Conservation (phyloP, 2,888 invertebrate species). For the Nemotelus nigrinus region DNA sequence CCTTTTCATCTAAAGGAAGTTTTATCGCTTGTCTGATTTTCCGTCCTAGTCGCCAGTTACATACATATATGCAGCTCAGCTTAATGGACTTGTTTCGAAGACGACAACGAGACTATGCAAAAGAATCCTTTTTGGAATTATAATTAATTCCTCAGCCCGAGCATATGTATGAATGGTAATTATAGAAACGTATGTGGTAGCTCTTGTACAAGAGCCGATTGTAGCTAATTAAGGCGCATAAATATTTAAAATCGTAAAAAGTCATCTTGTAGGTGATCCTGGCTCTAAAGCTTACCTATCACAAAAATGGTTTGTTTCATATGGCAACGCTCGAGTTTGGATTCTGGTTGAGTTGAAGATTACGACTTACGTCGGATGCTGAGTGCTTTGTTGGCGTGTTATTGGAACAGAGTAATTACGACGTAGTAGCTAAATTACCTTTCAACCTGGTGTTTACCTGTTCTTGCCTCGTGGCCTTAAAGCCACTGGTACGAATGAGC, state of each 20-base stretch:
- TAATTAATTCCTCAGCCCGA: conserved; percentile 37
- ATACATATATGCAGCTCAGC: not conserved
- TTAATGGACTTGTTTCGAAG: not conserved
- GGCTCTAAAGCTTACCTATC: not conserved
- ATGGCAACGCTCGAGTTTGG: not conserved
- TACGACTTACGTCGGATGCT: conserved; percentile 27
- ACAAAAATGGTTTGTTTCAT: not conserved
- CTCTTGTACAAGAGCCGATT: conserved; percentile 44
- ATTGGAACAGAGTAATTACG: conserved; percentile 18
- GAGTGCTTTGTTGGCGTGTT: not conserved
- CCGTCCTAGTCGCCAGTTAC: no score
- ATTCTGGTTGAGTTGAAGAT: not conserved
- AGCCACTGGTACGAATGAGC: not conserved
- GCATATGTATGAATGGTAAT: conserved; percentile 21
- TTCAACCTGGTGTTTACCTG: conserved; percentile 11
- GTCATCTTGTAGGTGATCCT: conserved; percentile 18
- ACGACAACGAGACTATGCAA: not conserved
- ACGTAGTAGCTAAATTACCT: conserved; percentile 18
- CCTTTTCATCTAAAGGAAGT: conserved; percentile 41
- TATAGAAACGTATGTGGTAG: conserved; percentile 13
- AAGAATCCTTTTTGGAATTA: conserved; percentile 14
- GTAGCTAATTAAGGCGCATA: conserved; percentile 49
- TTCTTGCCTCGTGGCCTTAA: not conserved
- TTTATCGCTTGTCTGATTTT: conserved; percentile 30
- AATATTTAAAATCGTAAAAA: conserved; percentile 51